Evolutionary conservation across 2,888 invertebrate species (phyloP).

Genomic region (Hedya salicella): DNA sequence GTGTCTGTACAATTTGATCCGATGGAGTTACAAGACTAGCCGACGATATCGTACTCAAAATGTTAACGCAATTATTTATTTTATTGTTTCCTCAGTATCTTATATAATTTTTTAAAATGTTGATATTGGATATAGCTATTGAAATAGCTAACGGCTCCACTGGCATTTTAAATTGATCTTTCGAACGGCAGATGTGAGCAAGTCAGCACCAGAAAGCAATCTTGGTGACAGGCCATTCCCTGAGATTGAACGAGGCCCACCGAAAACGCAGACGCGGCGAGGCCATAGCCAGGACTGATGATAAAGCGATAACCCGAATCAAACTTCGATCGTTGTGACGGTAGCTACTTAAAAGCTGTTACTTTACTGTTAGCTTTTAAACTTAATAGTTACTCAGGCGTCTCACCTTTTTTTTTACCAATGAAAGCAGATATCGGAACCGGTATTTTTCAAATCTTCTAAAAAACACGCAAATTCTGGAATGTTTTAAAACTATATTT

Average conservation of each 20-base stretch:
- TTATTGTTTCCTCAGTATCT: too few species aligned
- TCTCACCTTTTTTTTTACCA: too few species aligned
- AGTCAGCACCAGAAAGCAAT: slow-evolving; percentile 42
- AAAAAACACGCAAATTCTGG: too few species aligned
- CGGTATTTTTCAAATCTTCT: too few species aligned
- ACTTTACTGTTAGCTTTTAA: not conserved
- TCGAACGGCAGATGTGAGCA: slow-evolving; percentile 9
- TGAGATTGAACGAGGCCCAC: slow-evolving; percentile 40
- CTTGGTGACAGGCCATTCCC: slow-evolving; percentile 37
- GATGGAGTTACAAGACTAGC: too few species aligned
- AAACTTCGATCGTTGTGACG: slow-evolving; percentile 15
- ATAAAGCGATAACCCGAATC: slow-evolving; percentile 37
- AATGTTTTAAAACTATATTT: too few species aligned
- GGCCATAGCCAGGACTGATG: slow-evolving; percentile 26
- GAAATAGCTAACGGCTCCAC: not conserved
- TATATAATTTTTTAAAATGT: too few species aligned
- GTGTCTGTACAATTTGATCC: too few species aligned
- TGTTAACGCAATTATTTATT: too few species aligned
- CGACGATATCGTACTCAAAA: too few species aligned
- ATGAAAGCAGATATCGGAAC: too few species aligned
- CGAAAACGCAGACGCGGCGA: slow-evolving; percentile 34
- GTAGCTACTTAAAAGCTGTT: slow-evolving; percentile 4
- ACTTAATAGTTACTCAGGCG: not conserved
- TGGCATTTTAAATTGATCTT: slow-evolving; percentile 16
- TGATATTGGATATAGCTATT: too few species aligned